Conservation (phyloP, 2,797 vertebrate genomes). For the Anguilla anguilla region DNA sequence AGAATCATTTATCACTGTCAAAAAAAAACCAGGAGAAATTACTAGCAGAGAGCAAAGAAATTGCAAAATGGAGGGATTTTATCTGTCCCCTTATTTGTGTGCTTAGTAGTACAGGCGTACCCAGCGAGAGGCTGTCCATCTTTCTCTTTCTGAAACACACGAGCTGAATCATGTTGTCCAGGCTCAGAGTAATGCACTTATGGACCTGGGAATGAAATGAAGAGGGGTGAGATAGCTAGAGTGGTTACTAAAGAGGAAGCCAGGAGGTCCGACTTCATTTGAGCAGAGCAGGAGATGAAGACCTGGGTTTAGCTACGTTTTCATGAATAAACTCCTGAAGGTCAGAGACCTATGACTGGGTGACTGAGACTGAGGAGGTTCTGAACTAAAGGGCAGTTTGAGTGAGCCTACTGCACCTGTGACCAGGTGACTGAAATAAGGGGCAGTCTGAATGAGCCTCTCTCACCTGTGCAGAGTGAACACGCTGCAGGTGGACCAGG, state of each 20-base stretch:
- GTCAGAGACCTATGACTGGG: conserved; percentile 22
- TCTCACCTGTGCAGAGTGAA: conserved; percentile 80
- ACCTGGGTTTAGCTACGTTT: not conserved
- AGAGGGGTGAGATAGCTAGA: not conserved
- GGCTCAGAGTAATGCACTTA: conserved; percentile 78
- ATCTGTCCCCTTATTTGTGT: conserved; percentile 5
- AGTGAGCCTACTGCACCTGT: conserved; percentile 72
- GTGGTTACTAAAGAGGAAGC: not conserved
- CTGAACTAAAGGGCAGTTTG: not conserved
- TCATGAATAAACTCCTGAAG: not conserved
- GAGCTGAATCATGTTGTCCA: conserved; percentile 75
- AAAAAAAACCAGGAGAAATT: conserved; percentile 60
- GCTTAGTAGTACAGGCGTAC: conserved; percentile 64
- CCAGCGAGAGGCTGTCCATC: conserved; percentile 77
- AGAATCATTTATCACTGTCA: conserved; percentile 57
- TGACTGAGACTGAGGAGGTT: conserved; percentile 37
- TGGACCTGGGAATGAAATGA: conserved; percentile 74
- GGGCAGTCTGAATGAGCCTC: not conserved
- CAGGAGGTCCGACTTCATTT: not conserved
- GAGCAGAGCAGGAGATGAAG: not conserved
- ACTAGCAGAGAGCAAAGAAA: conserved; percentile 62
- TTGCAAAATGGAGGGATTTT: conserved; percentile 51
- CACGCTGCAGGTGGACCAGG: conserved; percentile 79
- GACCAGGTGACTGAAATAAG: conserved; percentile 56
- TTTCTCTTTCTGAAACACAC: conserved; percentile 78